Evolutionary conservation across 2,797 vertebrate genomes (phyloP).

Genomic region (Myotis pilosus): DNA sequence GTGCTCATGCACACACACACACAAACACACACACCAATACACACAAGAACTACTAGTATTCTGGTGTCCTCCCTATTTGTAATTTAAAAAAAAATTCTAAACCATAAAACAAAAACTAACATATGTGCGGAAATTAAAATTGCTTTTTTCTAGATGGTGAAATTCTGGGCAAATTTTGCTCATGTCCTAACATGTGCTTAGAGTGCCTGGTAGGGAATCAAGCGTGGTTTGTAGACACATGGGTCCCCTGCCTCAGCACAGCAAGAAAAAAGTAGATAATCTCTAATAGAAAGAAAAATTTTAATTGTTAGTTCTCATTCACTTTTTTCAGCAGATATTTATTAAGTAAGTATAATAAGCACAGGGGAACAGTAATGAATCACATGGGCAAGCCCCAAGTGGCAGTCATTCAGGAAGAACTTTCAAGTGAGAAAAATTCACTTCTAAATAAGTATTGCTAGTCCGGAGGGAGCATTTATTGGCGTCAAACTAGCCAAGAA

Average conservation of each 20-base stretch:
- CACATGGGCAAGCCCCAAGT: not conserved
- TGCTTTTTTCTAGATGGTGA: not conserved
- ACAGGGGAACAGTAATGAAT: not conserved
- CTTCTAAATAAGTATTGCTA: not conserved
- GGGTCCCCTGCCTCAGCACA: not conserved
- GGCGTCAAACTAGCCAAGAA: not conserved
- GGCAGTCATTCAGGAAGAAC: not conserved
- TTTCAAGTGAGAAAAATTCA: conserved; percentile 7
- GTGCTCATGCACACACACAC: too few species aligned
- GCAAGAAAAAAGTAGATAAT: not conserved
- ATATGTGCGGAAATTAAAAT: not conserved
- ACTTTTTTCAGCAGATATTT: not conserved
- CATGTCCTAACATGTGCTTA: not conserved
- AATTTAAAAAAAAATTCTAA: conserved; percentile 16
- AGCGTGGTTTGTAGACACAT: not conserved
- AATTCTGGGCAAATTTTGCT: conserved; percentile 25
- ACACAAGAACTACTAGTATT: not conserved
- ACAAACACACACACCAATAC: not conserved
- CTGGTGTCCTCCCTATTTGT: not conserved
- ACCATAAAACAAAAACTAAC: conserved; percentile 5
- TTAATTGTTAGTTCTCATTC: not conserved
- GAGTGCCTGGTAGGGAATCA: not conserved
- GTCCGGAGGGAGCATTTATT: not conserved
- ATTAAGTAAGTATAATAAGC: not conserved
- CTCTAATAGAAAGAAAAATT: not conserved